A percentile compares a stretch with the other conserved stretches of the same genome.
These are phyloP conservation scores for Protaetia brevitarsis DNA, from an alignment of 1,140 invertebrate genomes.

Conservation along the genomic window DNA sequence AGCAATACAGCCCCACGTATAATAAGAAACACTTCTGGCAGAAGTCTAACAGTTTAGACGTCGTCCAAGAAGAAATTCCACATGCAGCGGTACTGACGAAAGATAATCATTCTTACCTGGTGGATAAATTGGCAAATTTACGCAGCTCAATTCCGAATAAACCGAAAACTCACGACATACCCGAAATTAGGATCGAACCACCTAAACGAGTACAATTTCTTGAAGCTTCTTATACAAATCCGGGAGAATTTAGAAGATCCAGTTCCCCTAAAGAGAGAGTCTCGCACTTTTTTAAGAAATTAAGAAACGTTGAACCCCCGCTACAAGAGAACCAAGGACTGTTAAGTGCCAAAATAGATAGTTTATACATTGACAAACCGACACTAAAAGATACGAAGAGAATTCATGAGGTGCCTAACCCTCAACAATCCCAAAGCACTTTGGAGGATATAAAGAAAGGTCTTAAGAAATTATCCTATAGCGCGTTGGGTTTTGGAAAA, in stretches of 20 bases:
- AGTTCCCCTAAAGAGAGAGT: slow-evolving; percentile 6
- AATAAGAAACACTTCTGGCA: slow-evolving; percentile 4
- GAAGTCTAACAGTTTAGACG: slow-evolving; percentile 16
- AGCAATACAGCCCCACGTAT: slow-evolving; percentile 40
- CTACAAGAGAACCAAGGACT: background rate
- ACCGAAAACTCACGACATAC: background rate
- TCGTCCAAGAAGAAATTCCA: background rate
- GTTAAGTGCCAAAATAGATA: slow-evolving; percentile 20
- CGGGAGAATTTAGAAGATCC: background rate
- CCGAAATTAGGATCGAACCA: slow-evolving; percentile 17
- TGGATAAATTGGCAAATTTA: slow-evolving; percentile 6
- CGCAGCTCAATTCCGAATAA: background rate
- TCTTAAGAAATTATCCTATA: slow-evolving; percentile 4
- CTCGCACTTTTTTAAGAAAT: slow-evolving; percentile 22
- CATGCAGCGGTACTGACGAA: background rate
- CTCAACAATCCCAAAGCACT: background rate
- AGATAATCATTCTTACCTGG: slow-evolving; percentile 17
- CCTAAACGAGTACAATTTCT: slow-evolving; percentile 21
- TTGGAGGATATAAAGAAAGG: slow-evolving; percentile 19
- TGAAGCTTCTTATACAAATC: background rate
- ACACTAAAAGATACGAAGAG: background rate
- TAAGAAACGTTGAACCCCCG: background rate
- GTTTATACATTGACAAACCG: background rate
- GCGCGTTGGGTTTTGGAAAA: slow-evolving; percentile 1
- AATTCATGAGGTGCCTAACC: background rate